A percentile compares a stretch with the other conserved stretches of the same genome.
These are phyloP conservation scores for Caradrina kadenii DNA, from an alignment of 2,888 invertebrate genomes.

Conservation along the genomic window DNA sequence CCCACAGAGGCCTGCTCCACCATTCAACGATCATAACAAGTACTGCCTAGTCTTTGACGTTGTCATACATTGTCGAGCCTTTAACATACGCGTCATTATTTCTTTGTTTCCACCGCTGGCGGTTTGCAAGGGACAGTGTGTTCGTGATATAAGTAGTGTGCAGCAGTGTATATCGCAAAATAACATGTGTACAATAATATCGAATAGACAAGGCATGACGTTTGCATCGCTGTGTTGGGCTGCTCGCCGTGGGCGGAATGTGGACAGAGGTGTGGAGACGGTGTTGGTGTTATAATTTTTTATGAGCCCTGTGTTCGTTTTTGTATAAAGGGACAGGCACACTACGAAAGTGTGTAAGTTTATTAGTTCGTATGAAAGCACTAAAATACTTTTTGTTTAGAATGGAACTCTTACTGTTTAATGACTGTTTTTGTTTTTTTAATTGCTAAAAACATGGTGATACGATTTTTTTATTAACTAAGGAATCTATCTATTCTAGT, in stretches of 20 bases:
- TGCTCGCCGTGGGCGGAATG: constrained; percentile 63
- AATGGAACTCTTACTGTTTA: background rate
- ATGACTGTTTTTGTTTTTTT: background rate
- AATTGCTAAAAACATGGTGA: background rate
- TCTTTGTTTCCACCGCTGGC: constrained; percentile 56
- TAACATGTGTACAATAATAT: constrained; percentile 69
- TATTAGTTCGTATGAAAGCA: too few relatives aligned
- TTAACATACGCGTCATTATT: constrained; percentile 60
- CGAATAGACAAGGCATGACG: constrained; percentile 71
- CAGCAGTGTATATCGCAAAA: constrained; percentile 55
- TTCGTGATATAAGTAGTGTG: constrained; percentile 27
- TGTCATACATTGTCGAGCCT: constrained; percentile 55
- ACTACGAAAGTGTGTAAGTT: background rate
- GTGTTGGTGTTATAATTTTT: constrained; percentile 12
- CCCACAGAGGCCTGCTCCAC: constrained; percentile 29
- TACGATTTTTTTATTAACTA: background rate
- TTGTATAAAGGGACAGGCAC: background rate
- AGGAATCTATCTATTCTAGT: too few relatives aligned
- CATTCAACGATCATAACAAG: constrained; percentile 53
- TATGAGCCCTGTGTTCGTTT: background rate
- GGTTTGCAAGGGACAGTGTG: constrained; percentile 42
- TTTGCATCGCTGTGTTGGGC: constrained; percentile 63
- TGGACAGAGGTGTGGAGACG: constrained; percentile 49
- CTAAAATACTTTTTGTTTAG: background rate
- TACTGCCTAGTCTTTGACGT: constrained; percentile 34